These are phyloP conservation scores for Spodoptera litura DNA, from an alignment of 1,140 invertebrate species.

Conservation along the genomic window DNA sequence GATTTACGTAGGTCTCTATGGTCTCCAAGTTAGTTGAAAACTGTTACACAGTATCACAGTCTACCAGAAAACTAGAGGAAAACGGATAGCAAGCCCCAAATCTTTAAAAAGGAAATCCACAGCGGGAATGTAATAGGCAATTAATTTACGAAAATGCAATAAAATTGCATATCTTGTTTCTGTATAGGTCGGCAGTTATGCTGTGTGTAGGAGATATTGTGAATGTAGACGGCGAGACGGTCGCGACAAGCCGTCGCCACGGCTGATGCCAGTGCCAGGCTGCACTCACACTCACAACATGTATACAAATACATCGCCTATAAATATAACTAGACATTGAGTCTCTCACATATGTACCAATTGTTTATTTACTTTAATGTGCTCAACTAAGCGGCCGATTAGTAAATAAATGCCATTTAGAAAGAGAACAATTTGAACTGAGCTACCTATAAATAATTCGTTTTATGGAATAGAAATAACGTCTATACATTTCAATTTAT, in stretches of 20 bases:
- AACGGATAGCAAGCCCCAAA: no score
- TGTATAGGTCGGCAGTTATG: slow-evolving; percentile 35
- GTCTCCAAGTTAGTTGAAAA: no score
- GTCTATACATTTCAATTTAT: slow-evolving; percentile 9
- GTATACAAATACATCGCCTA: slow-evolving; percentile 40
- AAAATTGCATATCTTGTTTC: slow-evolving; percentile 46
- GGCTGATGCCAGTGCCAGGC: slow-evolving; percentile 69
- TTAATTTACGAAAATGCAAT: slow-evolving; percentile 42
- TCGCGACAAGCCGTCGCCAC: slow-evolving; percentile 67
- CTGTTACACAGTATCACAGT: no score
- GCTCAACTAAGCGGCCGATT: not conserved
- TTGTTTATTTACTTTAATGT: slow-evolving; percentile 20
- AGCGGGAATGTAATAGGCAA: slow-evolving; percentile 29
- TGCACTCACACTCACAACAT: slow-evolving; percentile 46
- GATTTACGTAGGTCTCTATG: no score
- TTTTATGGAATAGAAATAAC: not conserved
- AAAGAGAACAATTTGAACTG: not conserved
- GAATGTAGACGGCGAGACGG: slow-evolving; percentile 57
- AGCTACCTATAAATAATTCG: no score
- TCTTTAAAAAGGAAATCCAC: slow-evolving; percentile 1
- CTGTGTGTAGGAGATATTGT: slow-evolving; percentile 59
- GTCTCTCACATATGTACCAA: slow-evolving; percentile 14
- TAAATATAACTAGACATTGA: slow-evolving; percentile 45
- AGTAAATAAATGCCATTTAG: not conserved
- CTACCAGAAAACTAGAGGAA: no score